These are phyloP conservation scores for Drosophila trapezifrons DNA, from an alignment of 1,140 invertebrate species.

Conservation along the genomic window DNA sequence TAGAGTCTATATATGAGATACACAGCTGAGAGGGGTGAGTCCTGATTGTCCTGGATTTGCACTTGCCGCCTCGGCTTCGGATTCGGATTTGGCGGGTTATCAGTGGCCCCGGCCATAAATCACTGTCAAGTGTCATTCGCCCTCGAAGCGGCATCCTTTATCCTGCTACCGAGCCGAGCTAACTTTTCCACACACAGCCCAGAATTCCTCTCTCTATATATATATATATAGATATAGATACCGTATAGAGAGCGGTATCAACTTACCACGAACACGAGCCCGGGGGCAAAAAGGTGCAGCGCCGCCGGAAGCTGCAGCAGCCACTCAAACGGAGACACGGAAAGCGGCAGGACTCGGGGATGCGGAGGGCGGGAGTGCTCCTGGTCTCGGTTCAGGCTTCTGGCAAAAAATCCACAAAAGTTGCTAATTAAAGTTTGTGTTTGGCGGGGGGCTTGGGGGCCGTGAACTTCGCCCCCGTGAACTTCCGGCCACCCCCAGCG, in stretches of 20 bases:
- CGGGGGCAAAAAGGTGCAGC: constrained; percentile 70
- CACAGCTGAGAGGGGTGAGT: constrained; percentile 17
- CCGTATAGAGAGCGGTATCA: constrained; percentile 55
- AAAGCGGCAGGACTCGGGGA: constrained; percentile 1
- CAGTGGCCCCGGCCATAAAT: constrained; percentile 80
- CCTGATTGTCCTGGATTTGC: constrained; percentile 61
- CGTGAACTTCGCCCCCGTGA: constrained; percentile 60
- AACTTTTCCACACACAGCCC: constrained; percentile 57
- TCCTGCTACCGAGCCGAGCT: constrained; percentile 43
- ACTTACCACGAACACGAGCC: constrained; percentile 68
- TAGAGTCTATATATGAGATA: constrained; percentile 26
- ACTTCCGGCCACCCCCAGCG: constrained; percentile 49
- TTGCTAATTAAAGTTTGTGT: constrained; percentile 81
- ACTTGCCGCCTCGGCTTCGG: constrained; percentile 64
- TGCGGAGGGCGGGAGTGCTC: neutral
- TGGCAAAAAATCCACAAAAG: constrained; percentile 56
- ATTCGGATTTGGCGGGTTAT: constrained; percentile 69
- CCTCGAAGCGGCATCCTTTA: constrained; percentile 62
- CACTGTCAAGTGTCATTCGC: constrained; percentile 84
- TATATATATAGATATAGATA: constrained; percentile 13
- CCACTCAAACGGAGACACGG: constrained; percentile 56
- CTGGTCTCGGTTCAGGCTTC: constrained; percentile 2
- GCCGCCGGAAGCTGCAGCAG: constrained; percentile 68
- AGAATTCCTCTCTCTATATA: constrained; percentile 3
- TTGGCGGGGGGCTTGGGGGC: constrained; percentile 24